These are phyloP conservation scores for Acleris emargana DNA, from an alignment of 2,888 invertebrate genomes.

Conservation along the genomic window DNA sequence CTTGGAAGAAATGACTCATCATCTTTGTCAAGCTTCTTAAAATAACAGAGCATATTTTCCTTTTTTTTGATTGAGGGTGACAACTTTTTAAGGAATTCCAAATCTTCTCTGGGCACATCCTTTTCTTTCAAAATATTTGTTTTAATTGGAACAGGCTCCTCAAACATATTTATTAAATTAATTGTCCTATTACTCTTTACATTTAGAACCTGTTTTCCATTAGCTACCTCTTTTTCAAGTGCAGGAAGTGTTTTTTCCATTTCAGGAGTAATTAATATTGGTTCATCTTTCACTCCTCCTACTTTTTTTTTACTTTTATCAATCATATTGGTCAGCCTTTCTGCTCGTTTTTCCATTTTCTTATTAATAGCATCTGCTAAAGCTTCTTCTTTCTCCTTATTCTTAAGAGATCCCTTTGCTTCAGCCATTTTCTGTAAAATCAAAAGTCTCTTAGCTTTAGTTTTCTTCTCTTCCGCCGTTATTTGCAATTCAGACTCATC, in stretches of 20 bases:
- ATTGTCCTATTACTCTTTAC: slow-evolving; percentile 40
- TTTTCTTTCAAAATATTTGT: slow-evolving; percentile 44
- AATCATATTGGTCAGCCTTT: slow-evolving; percentile 80
- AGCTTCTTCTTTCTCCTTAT: slow-evolving; percentile 82
- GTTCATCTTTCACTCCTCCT: slow-evolving; percentile 21
- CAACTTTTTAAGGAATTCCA: slow-evolving; percentile 79
- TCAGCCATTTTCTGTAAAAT: slow-evolving; percentile 86
- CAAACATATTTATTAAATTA: slow-evolving; percentile 60
- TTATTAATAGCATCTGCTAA: slow-evolving; percentile 82
- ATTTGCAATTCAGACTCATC: slow-evolving; percentile 55
- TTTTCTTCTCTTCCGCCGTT: slow-evolving; percentile 54
- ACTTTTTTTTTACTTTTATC: slow-evolving; percentile 39
- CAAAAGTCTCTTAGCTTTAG: slow-evolving; percentile 76
- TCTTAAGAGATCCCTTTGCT: slow-evolving; percentile 84
- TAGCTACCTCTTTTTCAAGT: slow-evolving; percentile 41
- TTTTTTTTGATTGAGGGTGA: slow-evolving; percentile 84
- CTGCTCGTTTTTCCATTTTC: slow-evolving; percentile 85
- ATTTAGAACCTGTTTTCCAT: slow-evolving; percentile 27
- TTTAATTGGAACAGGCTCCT: slow-evolving; percentile 45
- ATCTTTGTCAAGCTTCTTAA: slow-evolving; percentile 77
- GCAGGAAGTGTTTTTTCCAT: slow-evolving; percentile 28
- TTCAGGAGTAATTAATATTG: slow-evolving; percentile 26
- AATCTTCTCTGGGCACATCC: slow-evolving; percentile 59
- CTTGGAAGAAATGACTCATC: slow-evolving; percentile 41
- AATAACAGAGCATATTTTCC: slow-evolving; percentile 85